Conservation (phyloP, 2,888 invertebrate genomes). For the Polymixis flavicincta region DNA sequence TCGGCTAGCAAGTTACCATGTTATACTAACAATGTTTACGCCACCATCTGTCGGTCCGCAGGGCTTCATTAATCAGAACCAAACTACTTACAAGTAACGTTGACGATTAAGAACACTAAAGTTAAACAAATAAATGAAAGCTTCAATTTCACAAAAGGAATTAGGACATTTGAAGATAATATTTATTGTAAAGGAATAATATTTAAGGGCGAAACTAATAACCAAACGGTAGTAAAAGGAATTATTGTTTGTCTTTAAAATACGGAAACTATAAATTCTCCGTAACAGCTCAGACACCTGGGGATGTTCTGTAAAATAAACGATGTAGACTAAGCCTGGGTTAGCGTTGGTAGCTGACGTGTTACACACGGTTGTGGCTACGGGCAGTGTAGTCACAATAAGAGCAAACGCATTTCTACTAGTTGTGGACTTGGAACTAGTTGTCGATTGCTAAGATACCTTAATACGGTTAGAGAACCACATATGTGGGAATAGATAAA, state of each 20-base stretch:
- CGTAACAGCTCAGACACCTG: conserved; percentile 33
- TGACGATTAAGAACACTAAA: conserved; percentile 28
- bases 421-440: conserved; percentile 29
- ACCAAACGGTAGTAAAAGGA: conserved; percentile 30
- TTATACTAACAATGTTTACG: conserved; percentile 46
- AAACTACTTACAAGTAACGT: conserved; percentile 24
- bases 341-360: conserved; percentile 17
- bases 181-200: conserved; percentile 51
- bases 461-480: conserved; percentile 12
- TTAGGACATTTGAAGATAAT: conserved; percentile 46
- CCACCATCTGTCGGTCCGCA: conserved; percentile 32
- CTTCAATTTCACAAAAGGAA: conserved; percentile 51
- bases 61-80: conserved; percentile 34
- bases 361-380: conserved; percentile 6
- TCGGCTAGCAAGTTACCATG: conserved; percentile 55
- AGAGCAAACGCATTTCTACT: conserved; percentile 30
- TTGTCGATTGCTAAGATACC: conserved; percentile 17
- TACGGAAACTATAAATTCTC: conserved; percentile 43
- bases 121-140: conserved; percentile 41
- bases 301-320: conserved; percentile 32
- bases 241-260: conserved; percentile 46
- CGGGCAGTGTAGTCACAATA: conserved; percentile 17
- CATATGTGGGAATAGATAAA: conserved; percentile 2
- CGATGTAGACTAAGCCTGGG: conserved; percentile 17
- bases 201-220: conserved; percentile 39